These are phyloP conservation scores for Dipodomys merriami DNA, from an alignment of 2,113 vertebrate species.

Conservation along the genomic window DNA sequence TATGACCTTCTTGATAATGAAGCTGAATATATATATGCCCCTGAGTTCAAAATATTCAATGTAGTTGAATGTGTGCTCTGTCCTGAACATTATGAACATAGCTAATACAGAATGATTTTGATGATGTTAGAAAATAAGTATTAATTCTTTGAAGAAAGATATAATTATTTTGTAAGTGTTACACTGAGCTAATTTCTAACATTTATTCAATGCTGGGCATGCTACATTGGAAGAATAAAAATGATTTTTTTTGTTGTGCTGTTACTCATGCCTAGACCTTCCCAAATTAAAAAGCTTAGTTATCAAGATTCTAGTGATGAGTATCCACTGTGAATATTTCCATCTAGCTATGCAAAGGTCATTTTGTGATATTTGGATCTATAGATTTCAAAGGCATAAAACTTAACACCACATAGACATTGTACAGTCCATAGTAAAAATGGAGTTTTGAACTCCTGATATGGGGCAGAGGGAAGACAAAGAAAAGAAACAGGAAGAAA, in stretches of 20 bases:
- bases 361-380: constrained; percentile 57
- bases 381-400: constrained; percentile 43
- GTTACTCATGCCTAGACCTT: constrained; percentile 14
- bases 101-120: constrained; percentile 32
- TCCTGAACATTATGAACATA: background rate
- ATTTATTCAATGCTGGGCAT: background rate
- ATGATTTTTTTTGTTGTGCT: constrained; percentile 53
- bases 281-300: constrained; percentile 67
- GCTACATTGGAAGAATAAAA: constrained; percentile 48
- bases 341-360: constrained; percentile 61
- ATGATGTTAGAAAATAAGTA: constrained; percentile 31
- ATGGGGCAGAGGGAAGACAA: constrained; percentile 8
- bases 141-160: constrained; percentile 56
- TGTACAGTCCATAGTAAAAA: constrained; percentile 22
- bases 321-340: constrained; percentile 27
- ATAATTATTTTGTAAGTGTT: constrained; percentile 58
- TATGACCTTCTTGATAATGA: constrained; percentile 58
- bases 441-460: background rate
- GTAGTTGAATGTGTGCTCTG: background rate
- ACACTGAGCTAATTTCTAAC: constrained; percentile 23
- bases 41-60: constrained; percentile 35
- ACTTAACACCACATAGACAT: background rate
- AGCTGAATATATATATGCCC: background rate
- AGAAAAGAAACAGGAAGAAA: background rate
- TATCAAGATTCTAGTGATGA: background rate